phyloP scores from a whole-genome alignment of 2,888 invertebrate genomes.

The Parnassius smintheus region DNA sequence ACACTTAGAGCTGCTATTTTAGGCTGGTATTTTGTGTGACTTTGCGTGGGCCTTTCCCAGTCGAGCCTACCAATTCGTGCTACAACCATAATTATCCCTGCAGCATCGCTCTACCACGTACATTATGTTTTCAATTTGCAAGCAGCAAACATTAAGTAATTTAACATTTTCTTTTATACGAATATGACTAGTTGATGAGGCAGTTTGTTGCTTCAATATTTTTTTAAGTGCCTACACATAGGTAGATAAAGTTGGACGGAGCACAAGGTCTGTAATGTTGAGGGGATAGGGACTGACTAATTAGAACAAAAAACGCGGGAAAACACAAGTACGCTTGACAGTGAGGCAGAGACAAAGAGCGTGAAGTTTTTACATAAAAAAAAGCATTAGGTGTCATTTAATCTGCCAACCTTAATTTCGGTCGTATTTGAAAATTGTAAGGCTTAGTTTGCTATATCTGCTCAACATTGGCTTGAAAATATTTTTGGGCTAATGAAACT shows the following conservation, averaged over 20 bases:
- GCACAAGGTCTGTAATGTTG: constrained; percentile 55
- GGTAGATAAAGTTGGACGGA: constrained; percentile 31
- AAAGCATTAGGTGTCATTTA: constrained; percentile 43
- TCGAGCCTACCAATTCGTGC: too few relatives aligned
- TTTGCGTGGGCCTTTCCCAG: too few relatives aligned
- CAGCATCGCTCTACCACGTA: too few relatives aligned
- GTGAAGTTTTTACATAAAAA: constrained; percentile 57
- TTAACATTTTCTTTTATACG: not conserved
- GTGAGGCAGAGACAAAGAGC: constrained; percentile 78
- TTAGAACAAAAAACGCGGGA: constrained; percentile 81
- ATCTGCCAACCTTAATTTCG: not conserved
- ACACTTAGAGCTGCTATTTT: too few relatives aligned
- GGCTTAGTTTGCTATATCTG: constrained; percentile 46
- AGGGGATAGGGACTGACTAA: constrained; percentile 69
- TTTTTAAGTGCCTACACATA: constrained; percentile 12
- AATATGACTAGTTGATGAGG: constrained; percentile 7
- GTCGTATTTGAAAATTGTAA: constrained; percentile 32
- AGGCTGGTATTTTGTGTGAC: too few relatives aligned
- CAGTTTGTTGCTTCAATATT: constrained; percentile 14
- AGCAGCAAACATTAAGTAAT: too few relatives aligned
- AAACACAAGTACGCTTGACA: constrained; percentile 79
- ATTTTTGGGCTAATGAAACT: constrained; percentile 43
- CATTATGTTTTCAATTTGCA: too few relatives aligned
- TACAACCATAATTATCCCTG: too few relatives aligned
- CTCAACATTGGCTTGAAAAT: constrained; percentile 55